These are phyloP conservation scores for Andrena bicolor DNA, from an alignment of 2,888 invertebrate species.

Conservation along the genomic window DNA sequence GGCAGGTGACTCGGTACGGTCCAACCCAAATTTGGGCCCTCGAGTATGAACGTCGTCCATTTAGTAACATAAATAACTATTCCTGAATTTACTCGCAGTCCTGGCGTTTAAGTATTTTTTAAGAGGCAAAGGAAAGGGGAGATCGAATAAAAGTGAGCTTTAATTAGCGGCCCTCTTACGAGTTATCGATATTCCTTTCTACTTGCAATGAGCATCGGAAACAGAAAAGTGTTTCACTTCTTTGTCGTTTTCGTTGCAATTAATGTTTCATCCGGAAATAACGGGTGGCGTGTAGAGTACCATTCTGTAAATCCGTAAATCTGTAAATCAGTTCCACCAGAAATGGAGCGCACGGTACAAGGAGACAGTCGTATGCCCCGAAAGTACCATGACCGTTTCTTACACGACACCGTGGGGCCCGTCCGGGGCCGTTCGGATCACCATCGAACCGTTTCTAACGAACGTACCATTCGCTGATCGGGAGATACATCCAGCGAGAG, in stretches of 20 bases:
- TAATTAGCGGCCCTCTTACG: neutral
- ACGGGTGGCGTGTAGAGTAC: too few species aligned
- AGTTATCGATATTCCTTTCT: neutral
- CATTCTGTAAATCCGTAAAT: too few species aligned
- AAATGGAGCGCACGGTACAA: neutral
- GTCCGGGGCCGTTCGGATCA: constrained; percentile 57
- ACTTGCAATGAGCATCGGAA: too few species aligned
- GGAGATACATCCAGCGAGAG: constrained; percentile 28
- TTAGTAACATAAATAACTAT: constrained; percentile 36
- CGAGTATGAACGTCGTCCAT: constrained; percentile 37
- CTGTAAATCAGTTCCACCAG: too few species aligned
- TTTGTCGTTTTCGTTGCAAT: too few species aligned
- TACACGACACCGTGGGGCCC: constrained; percentile 5
- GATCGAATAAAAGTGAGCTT: neutral
- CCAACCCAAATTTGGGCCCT: constrained; percentile 54
- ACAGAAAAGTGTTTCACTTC: too few species aligned
- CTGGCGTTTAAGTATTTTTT: neutral
- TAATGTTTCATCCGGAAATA: too few species aligned
- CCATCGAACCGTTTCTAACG: constrained; percentile 68
- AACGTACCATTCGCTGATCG: constrained; percentile 60
- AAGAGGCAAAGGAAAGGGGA: too few species aligned
- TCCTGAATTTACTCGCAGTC: constrained; percentile 5
- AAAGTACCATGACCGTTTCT: neutral
- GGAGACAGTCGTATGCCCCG: neutral
- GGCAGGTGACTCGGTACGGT: constrained; percentile 65